A percentile compares a stretch with the other conserved stretches of the same genome.
Conservation (phyloP, 1,140 invertebrate species). For the Saxidomus purpurata region DNA sequence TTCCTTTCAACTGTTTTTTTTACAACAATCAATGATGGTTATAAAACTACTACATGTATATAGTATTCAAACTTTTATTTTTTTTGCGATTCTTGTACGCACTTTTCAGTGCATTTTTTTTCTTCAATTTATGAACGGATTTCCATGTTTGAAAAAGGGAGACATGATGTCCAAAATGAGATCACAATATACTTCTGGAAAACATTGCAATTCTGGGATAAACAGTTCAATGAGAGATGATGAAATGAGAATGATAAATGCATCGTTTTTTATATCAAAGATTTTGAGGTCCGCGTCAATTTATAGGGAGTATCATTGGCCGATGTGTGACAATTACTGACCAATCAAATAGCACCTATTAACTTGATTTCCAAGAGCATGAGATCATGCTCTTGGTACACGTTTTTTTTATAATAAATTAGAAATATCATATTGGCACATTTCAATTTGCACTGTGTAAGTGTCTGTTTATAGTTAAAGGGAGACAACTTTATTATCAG, state of each 20-base stretch:
- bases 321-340: constrained; percentile 55
- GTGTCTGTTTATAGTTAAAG: not conserved
- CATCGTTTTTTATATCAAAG: not conserved
- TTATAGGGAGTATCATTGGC: constrained; percentile 26
- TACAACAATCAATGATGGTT: no score
- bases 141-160: not conserved
- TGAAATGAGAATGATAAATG: constrained; percentile 1
- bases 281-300: not conserved
- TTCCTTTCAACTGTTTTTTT: no score
- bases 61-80: no score
- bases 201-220: not conserved
- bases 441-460: not conserved
- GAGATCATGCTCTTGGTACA: not conserved
- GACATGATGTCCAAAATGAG: not conserved
- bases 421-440: constrained; percentile 46
- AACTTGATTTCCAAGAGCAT: not conserved
- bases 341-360: constrained; percentile 57
- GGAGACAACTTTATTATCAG: constrained; percentile 26
- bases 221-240: not conserved
- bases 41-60: no score
- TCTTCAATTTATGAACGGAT: not conserved
- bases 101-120: no score
- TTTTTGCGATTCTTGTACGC: no score
- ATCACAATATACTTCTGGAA: not conserved
- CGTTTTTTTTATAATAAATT: not conserved